Percentiles rank a stretch among this genome's conserved stretches.
phyloP scores from a whole-genome alignment of 2,797 vertebrate species.

The Corythornis leucogaster region DNA sequence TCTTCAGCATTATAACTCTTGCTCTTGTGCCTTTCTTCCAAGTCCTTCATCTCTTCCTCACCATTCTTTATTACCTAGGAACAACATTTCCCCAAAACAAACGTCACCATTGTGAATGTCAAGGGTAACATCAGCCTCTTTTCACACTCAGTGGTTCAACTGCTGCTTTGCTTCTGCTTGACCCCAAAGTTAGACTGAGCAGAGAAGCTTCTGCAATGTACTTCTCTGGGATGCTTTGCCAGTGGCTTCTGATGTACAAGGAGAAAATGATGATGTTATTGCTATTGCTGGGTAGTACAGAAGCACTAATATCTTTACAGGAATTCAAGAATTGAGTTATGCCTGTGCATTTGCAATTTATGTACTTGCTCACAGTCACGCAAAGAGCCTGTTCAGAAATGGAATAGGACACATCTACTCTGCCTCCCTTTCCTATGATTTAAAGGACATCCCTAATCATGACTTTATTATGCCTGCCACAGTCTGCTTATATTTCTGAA shows the following conservation, averaged over 20 bases:
- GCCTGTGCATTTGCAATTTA: not conserved
- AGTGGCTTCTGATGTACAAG: not conserved
- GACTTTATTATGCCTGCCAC: slow-evolving; percentile 21
- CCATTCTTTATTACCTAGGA: not conserved
- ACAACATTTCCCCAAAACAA: not conserved
- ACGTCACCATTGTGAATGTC: not conserved
- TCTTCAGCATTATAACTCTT: not conserved
- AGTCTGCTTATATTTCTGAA: slow-evolving; percentile 7
- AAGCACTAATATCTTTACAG: not conserved
- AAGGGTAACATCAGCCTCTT: not conserved
- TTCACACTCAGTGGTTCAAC: rapidly evolving
- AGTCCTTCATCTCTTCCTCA: not conserved
- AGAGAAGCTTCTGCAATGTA: not conserved
- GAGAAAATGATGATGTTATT: not conserved
- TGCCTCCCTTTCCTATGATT: slow-evolving; percentile 15
- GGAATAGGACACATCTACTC: not conserved
- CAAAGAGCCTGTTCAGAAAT: not conserved
- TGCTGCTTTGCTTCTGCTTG: not conserved
- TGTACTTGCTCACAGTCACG: not conserved
- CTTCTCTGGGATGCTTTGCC: not conserved
- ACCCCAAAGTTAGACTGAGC: not conserved
- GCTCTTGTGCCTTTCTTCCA: not conserved
- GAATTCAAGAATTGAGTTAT: slow-evolving; percentile 19
- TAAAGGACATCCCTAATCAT: slow-evolving; percentile 47
- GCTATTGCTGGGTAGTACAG: not conserved